Evolutionary conservation across 2,113 vertebrate species (phyloP).

Genomic region (Scopus umbretta): DNA sequence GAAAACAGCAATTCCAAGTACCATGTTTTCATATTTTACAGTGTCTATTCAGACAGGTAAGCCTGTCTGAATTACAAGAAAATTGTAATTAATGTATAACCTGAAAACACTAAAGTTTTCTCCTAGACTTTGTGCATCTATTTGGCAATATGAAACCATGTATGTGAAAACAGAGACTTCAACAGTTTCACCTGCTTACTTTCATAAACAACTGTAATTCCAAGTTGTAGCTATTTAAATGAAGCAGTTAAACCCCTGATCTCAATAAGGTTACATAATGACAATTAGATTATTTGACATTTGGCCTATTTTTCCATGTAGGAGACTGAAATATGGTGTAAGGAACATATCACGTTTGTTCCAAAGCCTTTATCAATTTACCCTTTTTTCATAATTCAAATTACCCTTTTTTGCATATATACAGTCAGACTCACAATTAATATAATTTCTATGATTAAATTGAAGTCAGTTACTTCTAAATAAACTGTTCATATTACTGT

Average conservation of each 20-base stretch:
- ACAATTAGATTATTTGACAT: background rate
- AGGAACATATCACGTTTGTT: background rate
- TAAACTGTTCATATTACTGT: background rate
- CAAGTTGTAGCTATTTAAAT: background rate
- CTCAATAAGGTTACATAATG: background rate
- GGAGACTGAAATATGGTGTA: background rate
- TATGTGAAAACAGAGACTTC: background rate
- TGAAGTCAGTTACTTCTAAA: background rate
- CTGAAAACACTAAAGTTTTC: background rate
- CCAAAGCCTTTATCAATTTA: background rate
- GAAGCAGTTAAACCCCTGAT: background rate
- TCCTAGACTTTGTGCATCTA: background rate
- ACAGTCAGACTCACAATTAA: background rate
- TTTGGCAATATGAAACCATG: background rate
- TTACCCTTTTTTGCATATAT: background rate
- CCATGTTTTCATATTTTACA: background rate
- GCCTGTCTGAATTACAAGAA: too few relatives aligned
- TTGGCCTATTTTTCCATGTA: background rate
- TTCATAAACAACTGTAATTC: background rate
- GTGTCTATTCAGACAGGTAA: too few relatives aligned
- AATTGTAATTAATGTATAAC: background rate
- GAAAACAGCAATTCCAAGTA: background rate
- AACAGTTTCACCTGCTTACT: background rate
- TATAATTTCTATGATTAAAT: background rate
- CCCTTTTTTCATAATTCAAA: background rate